Base-by-base conservation (phyloP, 1,140 invertebrate genomes). In the Habropoda laboriosa region DNA sequence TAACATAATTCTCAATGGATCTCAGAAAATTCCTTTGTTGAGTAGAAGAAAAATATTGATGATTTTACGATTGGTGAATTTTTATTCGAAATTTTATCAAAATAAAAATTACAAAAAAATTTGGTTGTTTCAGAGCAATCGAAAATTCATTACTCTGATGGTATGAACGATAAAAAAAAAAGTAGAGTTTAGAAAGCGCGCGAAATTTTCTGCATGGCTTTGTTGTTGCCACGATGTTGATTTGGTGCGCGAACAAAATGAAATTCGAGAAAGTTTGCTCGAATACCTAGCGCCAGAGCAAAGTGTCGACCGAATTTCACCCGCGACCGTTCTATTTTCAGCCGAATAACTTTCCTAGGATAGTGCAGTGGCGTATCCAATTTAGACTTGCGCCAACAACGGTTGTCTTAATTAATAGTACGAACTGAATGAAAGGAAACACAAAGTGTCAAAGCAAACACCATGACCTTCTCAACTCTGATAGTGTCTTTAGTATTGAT, bases 251-350 rank as follows among this genome's bases (percentile, higher is more conserved):
- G 70, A 79, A 30, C 40, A 79, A 79, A 79, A 79, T 72, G 70
- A 79, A 79, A 79, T 79, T 63, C 70, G 77, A 73, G 77, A 79
- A 79, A 79, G 77, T 73, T 49, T 53, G 21, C 47, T 45, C 35
- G 68, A 47, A 73, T 61, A 63, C 27, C 47, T 13, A 30, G 32
- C 32, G 27, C 58, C 16, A 30, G 18, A 24, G 32, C 24, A 47
- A 58, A 76, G 24, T 38, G 61, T 30, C 79, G 79, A 75, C 72
- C 72, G 72, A 80, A 80, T 80, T 76, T 76, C 53, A 76, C 63
- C 35, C 61, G 53, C 42, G 63, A 67, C 73, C 73, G 73, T 80
- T 80, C 79, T 80, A 80, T 80, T 80, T 80, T 45, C 55, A 77
- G 79, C 35, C 13, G 45, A 51, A 70, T 67, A 80, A 77, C 79